Evolutionary conservation across 2,888 invertebrate species (phyloP), one percentile per base, ranked within the genome.

Genomic region (Syritta pipiens): DNA sequence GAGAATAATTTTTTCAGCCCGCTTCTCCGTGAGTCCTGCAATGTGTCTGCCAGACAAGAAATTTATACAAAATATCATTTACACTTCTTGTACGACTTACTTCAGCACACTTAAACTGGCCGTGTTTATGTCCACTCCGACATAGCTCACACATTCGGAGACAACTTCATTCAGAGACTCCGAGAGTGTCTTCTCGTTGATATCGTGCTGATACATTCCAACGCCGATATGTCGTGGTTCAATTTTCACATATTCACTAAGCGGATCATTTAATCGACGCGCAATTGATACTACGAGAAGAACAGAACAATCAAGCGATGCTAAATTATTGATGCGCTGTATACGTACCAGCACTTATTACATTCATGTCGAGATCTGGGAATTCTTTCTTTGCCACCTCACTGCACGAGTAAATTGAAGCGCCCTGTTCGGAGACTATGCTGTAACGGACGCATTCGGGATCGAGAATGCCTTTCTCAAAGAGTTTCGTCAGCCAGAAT

Each of bases 201-300:
- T 90, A 85, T 98, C 97, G 85, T 97, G 97, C 88, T 98, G 95
- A 86, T 98, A 98, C 93, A 97, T 94, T n/a, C 98, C 98, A 3
- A 98, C 94, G 0, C 97, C 97, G 77, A 98, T 90, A 89, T 97
- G 95, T 84, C 95, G 94, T 0, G 97, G 97, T 77, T 97, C 97
- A 7, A 98, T 94, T 90, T 98, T 98, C 0, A 98, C 96, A 72
- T 96, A 91, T 88, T 98, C 98, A 37, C 95, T 94, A 71, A 98
- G 89, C 0, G 98, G 98, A 89, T 98, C 97, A 86, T 97, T 93
- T 0, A 97, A 90, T 84, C 97, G 91, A 84, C 97, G 91, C 0
- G 97, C 97, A 81, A 98, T 94, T 0, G 95, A 95, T 49, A 95
- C 91, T 84, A 90, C 88, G 76, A n/a, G n/a, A n/a, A n/a, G n/a